Percentiles rank a stretch among this genome's conserved stretches.
Evolutionary conservation across 1,140 invertebrate species (phyloP).

Genomic region (Drosophila arizonae): DNA sequence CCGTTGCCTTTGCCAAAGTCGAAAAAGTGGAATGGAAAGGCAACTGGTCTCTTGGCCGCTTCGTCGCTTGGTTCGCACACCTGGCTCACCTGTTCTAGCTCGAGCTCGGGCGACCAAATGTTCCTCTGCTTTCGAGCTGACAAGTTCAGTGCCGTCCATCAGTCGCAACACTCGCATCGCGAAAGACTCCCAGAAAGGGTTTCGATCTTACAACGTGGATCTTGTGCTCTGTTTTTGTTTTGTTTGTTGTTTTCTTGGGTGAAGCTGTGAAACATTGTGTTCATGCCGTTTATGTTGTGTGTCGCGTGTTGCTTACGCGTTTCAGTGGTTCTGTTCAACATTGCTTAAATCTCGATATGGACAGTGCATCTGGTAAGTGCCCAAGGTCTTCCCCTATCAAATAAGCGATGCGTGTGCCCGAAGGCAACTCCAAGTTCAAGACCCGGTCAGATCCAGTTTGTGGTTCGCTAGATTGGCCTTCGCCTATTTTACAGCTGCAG

Average conservation of each 20-base stretch:
- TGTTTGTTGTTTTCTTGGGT: not conserved
- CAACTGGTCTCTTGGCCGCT: constrained; percentile 29
- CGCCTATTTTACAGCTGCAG: constrained; percentile 59
- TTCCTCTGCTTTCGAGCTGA: constrained; percentile 71
- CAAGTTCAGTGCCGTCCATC: constrained; percentile 55
- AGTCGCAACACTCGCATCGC: not conserved
- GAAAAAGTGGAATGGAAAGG: constrained; percentile 77
- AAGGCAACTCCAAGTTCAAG: not conserved
- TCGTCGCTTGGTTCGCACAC: constrained; percentile 1
- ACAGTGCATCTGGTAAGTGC: constrained; percentile 5
- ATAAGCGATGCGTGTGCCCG: not conserved
- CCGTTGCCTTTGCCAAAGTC: constrained; percentile 59
- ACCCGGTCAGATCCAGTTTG: constrained; percentile 33
- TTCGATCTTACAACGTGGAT: not conserved
- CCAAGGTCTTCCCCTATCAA: constrained; percentile 9
- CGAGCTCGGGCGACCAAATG: constrained; percentile 55
- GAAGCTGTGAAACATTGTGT: constrained; percentile 4
- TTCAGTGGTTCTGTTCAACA: constrained; percentile 1
- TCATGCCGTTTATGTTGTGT: not conserved
- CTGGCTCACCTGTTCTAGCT: constrained; percentile 19
- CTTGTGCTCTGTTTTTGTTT: not conserved
- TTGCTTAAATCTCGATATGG: not conserved
- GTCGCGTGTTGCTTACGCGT: too few relatives aligned
- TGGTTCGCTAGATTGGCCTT: constrained; percentile 57
- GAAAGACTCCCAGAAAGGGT: not conserved